A percentile compares a stretch with the other conserved stretches of the same genome.
phyloP scores from a whole-genome alignment of 2,113 vertebrate species.

The Aegotheles bennettii region DNA sequence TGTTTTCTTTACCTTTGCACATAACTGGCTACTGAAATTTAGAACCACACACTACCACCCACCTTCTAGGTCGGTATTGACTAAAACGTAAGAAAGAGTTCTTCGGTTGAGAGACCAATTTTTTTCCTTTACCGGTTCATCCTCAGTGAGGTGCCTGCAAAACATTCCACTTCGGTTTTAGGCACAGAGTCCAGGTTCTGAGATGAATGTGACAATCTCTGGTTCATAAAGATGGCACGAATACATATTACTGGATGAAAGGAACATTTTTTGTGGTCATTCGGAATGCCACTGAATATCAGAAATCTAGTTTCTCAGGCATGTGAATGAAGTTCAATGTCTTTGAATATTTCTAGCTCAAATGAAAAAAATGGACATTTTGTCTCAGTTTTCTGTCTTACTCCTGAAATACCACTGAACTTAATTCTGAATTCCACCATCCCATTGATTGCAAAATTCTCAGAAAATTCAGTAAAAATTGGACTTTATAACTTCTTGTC shows the following conservation, averaged over 20 bases:
- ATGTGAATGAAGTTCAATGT: conserved; percentile 40
- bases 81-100: conserved; percentile 40
- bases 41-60: conserved; percentile 41
- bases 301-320: conserved; percentile 13
- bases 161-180: conserved; percentile 56
- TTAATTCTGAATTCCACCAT: background rate
- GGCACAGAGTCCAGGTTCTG: conserved; percentile 16
- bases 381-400: background rate
- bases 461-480: background rate
- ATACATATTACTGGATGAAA: conserved; percentile 46
- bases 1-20: conserved; percentile 61
- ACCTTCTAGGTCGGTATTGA: conserved; percentile 55
- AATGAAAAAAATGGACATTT: conserved; percentile 31
- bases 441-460: background rate
- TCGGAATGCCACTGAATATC: conserved; percentile 41
- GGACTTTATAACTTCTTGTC: background rate
- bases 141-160: conserved; percentile 40
- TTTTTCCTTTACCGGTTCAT: conserved; percentile 61
- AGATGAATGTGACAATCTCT: conserved; percentile 42
- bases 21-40: conserved; percentile 18
- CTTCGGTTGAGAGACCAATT: conserved; percentile 8
- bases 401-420: background rate
- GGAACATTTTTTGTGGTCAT: conserved; percentile 52
- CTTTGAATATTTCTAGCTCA: conserved; percentile 34
- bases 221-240: conserved; percentile 46